phyloP scores from a whole-genome alignment of 2,797 vertebrate species.

The Danio albolineatus region DNA sequence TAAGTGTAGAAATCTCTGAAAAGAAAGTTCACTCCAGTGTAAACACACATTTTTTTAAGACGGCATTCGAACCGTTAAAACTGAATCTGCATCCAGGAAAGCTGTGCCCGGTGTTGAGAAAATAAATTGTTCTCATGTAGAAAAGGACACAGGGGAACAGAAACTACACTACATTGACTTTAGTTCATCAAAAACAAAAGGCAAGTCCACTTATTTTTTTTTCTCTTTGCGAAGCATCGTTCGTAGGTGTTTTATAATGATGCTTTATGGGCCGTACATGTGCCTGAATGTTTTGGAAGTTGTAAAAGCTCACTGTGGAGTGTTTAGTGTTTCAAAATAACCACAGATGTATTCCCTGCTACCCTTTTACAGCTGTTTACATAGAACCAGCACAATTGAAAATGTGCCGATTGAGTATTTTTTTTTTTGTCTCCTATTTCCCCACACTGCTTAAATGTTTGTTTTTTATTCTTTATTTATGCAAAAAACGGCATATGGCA shows the following conservation, averaged over 20 bases:
- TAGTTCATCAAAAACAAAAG: slow-evolving; percentile 22
- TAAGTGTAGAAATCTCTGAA: slow-evolving; percentile 6
- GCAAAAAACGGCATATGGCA: slow-evolving; percentile 50
- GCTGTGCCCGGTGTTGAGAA: slow-evolving; percentile 17
- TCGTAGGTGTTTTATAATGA: slow-evolving; percentile 11
- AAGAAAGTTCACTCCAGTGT: background rate
- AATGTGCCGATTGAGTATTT: slow-evolving; percentile 21
- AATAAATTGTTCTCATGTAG: slow-evolving; percentile 5
- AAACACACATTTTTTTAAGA: slow-evolving; percentile 33
- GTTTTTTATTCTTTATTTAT: slow-evolving; percentile 50
- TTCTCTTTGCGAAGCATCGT: slow-evolving; percentile 11
- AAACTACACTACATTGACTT: background rate
- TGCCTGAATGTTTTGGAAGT: slow-evolving; percentile 35
- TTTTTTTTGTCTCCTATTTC: background rate
- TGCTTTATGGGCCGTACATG: slow-evolving; percentile 32
- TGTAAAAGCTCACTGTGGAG: slow-evolving; percentile 8
- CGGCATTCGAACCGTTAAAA: slow-evolving; percentile 16
- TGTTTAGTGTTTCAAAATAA: slow-evolving; percentile 26
- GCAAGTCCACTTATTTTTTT: background rate
- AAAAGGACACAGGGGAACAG: background rate
- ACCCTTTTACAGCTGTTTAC: slow-evolving; percentile 31
- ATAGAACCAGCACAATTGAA: slow-evolving; percentile 17
- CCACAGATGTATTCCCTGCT: slow-evolving; percentile 30
- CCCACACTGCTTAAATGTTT: slow-evolving; percentile 39
- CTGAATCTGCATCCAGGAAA: slow-evolving; percentile 33